These are phyloP conservation scores for Hydra vulgaris DNA, from an alignment of 30 jellyfish, hydroid and myxozoan genomes.

Conservation along the genomic window DNA sequence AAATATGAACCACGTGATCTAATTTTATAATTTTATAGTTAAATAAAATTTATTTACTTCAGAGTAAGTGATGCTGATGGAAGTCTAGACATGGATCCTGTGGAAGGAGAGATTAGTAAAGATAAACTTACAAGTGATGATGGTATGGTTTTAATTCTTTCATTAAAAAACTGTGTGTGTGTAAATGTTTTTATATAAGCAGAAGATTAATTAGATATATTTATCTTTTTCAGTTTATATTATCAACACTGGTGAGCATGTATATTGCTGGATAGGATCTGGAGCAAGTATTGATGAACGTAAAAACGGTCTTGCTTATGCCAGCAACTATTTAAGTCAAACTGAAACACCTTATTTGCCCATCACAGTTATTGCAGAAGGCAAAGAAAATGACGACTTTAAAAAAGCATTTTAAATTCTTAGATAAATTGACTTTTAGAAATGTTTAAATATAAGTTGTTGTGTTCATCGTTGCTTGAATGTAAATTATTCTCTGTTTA, in stretches of 20 bases:
- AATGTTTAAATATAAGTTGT: no score
- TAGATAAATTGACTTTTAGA: no score
- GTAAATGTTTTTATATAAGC: no score
- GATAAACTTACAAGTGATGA: slow-evolving; percentile 46
- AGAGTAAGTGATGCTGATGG: slow-evolving; percentile 88
- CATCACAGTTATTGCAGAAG: slow-evolving; percentile 75
- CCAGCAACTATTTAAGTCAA: slow-evolving; percentile 56
- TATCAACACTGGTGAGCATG: slow-evolving; percentile 86
- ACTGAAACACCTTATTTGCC: slow-evolving; percentile 84
- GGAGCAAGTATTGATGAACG: slow-evolving; percentile 96
- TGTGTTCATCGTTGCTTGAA: no score
- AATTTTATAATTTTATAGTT: background rate
- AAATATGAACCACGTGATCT: no score
- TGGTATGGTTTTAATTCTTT: slow-evolving; percentile 49
- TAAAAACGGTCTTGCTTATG: slow-evolving; percentile 73
- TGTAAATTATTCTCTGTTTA: no score
- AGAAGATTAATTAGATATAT: no score
- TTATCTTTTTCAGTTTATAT: slow-evolving; percentile 47
- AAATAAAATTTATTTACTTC: background rate
- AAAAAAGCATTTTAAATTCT: slow-evolving; percentile 26
- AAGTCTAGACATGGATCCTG: slow-evolving; percentile 52
- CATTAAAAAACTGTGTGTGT: no score
- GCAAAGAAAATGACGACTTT: slow-evolving; percentile 46
- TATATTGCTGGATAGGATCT: slow-evolving; percentile 90
- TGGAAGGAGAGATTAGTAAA: slow-evolving; percentile 49